phyloP scores from a whole-genome alignment of 2,888 invertebrate genomes.

The Spodoptera exigua region DNA sequence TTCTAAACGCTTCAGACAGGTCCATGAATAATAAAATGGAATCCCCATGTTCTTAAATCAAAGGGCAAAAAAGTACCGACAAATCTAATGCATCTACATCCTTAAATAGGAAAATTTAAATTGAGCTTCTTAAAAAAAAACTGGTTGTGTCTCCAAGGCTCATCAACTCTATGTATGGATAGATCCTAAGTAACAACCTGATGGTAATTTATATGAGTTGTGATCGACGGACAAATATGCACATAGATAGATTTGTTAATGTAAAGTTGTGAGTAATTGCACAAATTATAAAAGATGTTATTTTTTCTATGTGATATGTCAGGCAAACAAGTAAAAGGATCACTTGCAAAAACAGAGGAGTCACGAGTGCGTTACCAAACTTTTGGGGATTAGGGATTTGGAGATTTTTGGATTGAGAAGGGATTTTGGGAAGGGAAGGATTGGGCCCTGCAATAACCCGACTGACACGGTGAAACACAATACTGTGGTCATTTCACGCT shows the following conservation, averaged over 20 bases:
- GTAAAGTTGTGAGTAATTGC: too few species aligned
- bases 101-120: constrained; percentile 22
- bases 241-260: constrained; percentile 31
- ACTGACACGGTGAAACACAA: too few species aligned
- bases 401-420: too few species aligned
- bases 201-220: constrained; percentile 14
- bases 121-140: constrained; percentile 25
- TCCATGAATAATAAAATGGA: constrained; percentile 30
- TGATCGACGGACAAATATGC: constrained; percentile 13
- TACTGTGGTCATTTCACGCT: too few species aligned
- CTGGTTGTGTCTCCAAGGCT: constrained; percentile 12
- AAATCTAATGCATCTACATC: constrained; percentile 14
- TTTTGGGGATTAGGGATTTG: too few species aligned
- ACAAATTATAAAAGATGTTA: too few species aligned
- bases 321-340: too few species aligned
- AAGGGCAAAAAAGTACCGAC: constrained; percentile 13
- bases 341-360: too few species aligned
- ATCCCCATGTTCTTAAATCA: constrained; percentile 2
- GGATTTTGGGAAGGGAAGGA: too few species aligned
- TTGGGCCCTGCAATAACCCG: too few species aligned
- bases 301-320: too few species aligned
- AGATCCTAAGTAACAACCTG: constrained; percentile 1
- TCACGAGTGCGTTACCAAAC: too few species aligned
- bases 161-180: constrained; percentile 41
- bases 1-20: neutral